phyloP scores from a whole-genome alignment of 2,888 invertebrate genomes.

The Epistrophe eligans region DNA sequence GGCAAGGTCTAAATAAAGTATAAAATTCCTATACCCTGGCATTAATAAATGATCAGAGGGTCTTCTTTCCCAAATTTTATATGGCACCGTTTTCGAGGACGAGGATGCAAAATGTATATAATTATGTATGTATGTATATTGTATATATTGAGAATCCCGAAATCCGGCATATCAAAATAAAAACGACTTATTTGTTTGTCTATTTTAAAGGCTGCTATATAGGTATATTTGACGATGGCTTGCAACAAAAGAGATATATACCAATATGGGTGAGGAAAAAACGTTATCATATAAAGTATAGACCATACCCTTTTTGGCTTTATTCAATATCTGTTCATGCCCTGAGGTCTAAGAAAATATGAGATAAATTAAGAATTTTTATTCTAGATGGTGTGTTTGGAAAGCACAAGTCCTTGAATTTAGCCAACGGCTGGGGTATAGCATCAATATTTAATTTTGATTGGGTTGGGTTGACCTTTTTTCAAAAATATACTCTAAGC shows the following conservation, averaged over 20 bases:
- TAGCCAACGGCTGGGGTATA: slow-evolving; percentile 61
- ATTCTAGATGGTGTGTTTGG: slow-evolving; percentile 8
- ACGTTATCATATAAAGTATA: slow-evolving; percentile 37
- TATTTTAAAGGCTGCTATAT: slow-evolving; percentile 47
- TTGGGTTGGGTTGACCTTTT: slow-evolving; percentile 53
- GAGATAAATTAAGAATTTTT: slow-evolving; percentile 59
- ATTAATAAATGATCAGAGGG: slow-evolving; percentile 63
- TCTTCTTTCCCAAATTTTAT: slow-evolving; percentile 62
- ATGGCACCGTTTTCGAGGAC: slow-evolving; percentile 45
- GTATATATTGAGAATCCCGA: slow-evolving; percentile 16
- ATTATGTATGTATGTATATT: too few relatives aligned
- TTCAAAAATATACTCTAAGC: slow-evolving; percentile 45
- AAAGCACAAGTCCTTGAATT: slow-evolving; percentile 54
- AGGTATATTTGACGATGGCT: slow-evolving; percentile 44
- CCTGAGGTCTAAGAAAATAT: slow-evolving; percentile 64
- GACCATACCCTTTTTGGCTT: slow-evolving; percentile 58
- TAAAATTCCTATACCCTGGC: too few relatives aligned
- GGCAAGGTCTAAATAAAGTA: slow-evolving; percentile 47
- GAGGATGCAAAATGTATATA: slow-evolving; percentile 6
- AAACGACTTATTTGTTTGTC: slow-evolving; percentile 55
- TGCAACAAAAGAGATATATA: slow-evolving; percentile 15
- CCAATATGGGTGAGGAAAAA: neutral
- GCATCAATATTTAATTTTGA: slow-evolving; percentile 70
- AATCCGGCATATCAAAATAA: slow-evolving; percentile 33
- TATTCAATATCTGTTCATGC: slow-evolving; percentile 66